Percentiles rank a stretch among this genome's conserved stretches.
phyloP scores from a whole-genome alignment of 2,797 vertebrate species.

The Rhinichthys osculus region DNA sequence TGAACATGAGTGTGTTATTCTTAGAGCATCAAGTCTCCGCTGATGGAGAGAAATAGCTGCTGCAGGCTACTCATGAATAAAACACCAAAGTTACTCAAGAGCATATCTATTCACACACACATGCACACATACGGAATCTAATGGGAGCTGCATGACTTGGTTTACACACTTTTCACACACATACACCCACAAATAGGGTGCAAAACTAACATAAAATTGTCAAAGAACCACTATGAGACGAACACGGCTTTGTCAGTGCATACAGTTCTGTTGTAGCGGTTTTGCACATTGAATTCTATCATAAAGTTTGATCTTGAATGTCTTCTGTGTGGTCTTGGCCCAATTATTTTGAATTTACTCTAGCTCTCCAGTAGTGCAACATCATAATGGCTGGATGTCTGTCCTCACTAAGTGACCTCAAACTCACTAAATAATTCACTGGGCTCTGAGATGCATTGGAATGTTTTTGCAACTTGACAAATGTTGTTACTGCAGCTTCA shows the following conservation, averaged over 20 bases:
- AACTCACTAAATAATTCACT: slow-evolving; percentile 47
- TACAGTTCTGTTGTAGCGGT: background rate
- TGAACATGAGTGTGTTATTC: slow-evolving; percentile 45
- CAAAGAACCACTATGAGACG: slow-evolving; percentile 3
- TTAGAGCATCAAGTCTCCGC: slow-evolving; percentile 43
- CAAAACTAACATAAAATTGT: slow-evolving; percentile 22
- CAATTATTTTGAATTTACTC: slow-evolving; percentile 6
- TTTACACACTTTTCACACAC: slow-evolving; percentile 40
- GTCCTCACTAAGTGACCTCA: slow-evolving; percentile 45
- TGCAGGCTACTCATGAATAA: slow-evolving; percentile 56
- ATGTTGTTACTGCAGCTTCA: slow-evolving; percentile 21
- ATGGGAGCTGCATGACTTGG: slow-evolving; percentile 39
- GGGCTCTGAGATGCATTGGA: slow-evolving; percentile 27
- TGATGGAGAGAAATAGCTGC: slow-evolving; percentile 55
- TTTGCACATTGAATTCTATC: background rate
- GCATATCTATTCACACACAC: slow-evolving; percentile 49
- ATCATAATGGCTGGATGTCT: slow-evolving; percentile 28
- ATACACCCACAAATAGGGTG: background rate
- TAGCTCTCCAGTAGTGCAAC: slow-evolving; percentile 13
- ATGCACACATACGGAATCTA: slow-evolving; percentile 48
- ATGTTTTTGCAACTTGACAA: slow-evolving; percentile 41
- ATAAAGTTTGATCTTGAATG: background rate
- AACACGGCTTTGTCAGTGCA: slow-evolving; percentile 20
- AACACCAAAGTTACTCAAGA: slow-evolving; percentile 52
- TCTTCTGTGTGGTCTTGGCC: slow-evolving; percentile 1